Base-by-base conservation (phyloP, 2,888 invertebrate species). In the Amphipoea lucens region DNA sequence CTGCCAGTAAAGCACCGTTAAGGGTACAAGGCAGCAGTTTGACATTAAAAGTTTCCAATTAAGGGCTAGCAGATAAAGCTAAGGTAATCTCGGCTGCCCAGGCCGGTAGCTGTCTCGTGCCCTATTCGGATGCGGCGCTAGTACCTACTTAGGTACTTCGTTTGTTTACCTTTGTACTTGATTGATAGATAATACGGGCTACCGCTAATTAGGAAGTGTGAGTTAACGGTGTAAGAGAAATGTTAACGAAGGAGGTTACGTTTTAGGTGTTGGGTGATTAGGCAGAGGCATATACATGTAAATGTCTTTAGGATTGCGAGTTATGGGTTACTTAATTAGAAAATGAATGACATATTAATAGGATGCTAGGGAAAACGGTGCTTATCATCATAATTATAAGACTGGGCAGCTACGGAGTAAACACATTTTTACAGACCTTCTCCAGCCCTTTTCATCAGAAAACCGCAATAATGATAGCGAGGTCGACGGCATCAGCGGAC, bases 31-130 rank as follows among this genome's bases (percentile, higher is more conserved):
- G 78, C 71, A 81, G 80, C 78, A 82, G 88, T 89, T 87, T 90
- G 91, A 91, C 91, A 91, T 92, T 92, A 91, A 90, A 89, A 91
- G 91, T 90, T 86, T 82, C 90, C 91, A 92, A 92, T 92, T 92
- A 92, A 92, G 90, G 89, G 78, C 82, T 86, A 29, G 67, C 29
- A 91, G 91, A 90, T 92, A 92, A 90, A 89, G 77, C 83, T 85
- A 67, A 75, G 71, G 89, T 85, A 82, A 82, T 87, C 86, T 83
- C 29, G 81, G 71, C 74, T 40, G 17, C 42, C 51, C 60, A 29
- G 83, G 57, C 84, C 83, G 74, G 89, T 87, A 87, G 86, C 86
- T 76, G 84, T 87, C 90, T 82, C 82, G 89, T 90, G 89, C 86
- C 90, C 89, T 86, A 85, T 87, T 87, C 82, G 86, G 90, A 85